Conservation (phyloP, 1,140 invertebrate species). For the Neodiprion lecontei region DNA sequence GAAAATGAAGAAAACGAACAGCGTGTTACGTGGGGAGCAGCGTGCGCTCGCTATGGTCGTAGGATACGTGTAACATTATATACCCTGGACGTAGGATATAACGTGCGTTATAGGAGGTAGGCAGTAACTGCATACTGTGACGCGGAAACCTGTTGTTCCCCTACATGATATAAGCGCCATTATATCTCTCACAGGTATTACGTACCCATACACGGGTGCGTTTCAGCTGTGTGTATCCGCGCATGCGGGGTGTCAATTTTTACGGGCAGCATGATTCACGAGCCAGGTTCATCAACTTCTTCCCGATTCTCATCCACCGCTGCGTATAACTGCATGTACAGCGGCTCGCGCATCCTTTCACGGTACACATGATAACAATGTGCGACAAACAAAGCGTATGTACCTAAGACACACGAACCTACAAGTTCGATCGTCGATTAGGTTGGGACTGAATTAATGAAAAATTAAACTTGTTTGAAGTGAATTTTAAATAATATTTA, state of each 20-base stretch:
- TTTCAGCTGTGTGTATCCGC: constrained; percentile 20
- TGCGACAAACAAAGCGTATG: background rate
- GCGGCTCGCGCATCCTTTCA: background rate
- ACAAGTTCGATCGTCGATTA: no score
- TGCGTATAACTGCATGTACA: background rate
- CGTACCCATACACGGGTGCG: constrained; percentile 5
- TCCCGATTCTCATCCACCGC: constrained; percentile 20
- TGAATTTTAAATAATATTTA: no score
- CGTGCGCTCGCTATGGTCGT: no score
- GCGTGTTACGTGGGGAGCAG: no score
- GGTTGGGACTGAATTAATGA: no score
- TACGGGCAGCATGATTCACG: constrained; percentile 52
- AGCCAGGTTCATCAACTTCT: constrained; percentile 54
- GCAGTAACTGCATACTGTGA: background rate
- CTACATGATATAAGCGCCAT: constrained; percentile 40
- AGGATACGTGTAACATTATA: no score
- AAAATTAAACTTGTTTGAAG: no score
- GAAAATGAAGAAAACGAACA: no score
- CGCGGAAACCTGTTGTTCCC: constrained; percentile 54
- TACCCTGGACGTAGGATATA: no score
- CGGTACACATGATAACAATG: background rate
- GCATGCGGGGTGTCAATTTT: constrained; percentile 52
- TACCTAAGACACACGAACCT: background rate
- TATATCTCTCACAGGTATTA: constrained; percentile 41
- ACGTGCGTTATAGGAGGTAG: no score